Percentiles rank a stretch among this genome's conserved stretches.
Conservation (phyloP, 2,888 invertebrate genomes). For the Sesamia inferens region DNA sequence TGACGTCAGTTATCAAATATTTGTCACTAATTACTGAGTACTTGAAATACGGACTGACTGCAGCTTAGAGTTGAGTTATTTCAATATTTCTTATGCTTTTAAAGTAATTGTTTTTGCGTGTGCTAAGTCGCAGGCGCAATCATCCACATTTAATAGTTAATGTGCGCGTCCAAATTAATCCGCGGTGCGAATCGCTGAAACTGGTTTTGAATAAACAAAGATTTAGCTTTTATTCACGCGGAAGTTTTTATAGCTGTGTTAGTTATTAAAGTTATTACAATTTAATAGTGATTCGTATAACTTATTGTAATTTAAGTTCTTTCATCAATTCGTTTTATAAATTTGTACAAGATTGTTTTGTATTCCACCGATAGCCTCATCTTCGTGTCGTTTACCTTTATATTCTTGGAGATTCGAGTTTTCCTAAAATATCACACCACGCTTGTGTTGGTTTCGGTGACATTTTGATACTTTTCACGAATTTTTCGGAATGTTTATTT, state of each 20-base stretch:
- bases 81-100: constrained; percentile 24
- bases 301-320: constrained; percentile 28
- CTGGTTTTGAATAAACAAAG: constrained; percentile 65
- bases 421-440: constrained; percentile 69
- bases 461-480: constrained; percentile 70
- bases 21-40: constrained; percentile 73
- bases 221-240: constrained; percentile 53
- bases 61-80: constrained; percentile 6
- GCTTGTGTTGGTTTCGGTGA: constrained; percentile 63
- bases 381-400: constrained; percentile 75
- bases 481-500: constrained; percentile 67
- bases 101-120: constrained; percentile 11
- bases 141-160: constrained; percentile 53
- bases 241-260: constrained; percentile 36
- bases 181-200: constrained; percentile 58
- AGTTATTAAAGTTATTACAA: constrained; percentile 32
- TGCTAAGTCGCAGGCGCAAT: constrained; percentile 14
- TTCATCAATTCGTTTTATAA: constrained; percentile 57
- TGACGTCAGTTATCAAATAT: constrained; percentile 77
- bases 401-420: constrained; percentile 70
- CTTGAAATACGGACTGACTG: constrained; percentile 54
- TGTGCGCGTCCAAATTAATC: constrained; percentile 56
- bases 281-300: constrained; percentile 22
- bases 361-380: constrained; percentile 32
- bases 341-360: constrained; percentile 32